Percentiles rank a stretch among this genome's conserved stretches.
phyloP scores from a whole-genome alignment of 2,113 vertebrate species.

The Paramisgurnus dabryanus region DNA sequence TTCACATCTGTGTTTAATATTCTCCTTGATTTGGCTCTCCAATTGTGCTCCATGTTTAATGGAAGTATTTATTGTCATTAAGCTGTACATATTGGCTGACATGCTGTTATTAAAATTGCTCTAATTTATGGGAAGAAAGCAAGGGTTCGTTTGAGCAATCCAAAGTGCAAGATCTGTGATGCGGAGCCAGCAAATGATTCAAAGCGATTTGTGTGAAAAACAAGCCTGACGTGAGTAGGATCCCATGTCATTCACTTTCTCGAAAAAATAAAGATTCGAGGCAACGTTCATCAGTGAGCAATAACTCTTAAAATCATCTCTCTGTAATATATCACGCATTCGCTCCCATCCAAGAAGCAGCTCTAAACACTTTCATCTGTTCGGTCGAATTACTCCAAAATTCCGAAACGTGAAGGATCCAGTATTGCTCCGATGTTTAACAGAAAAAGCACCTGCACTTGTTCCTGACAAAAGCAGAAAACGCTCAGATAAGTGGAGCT shows the following conservation, averaged over 20 bases:
- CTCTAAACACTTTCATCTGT: slow-evolving; percentile 21
- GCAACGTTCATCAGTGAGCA: slow-evolving; percentile 22
- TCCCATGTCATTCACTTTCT: slow-evolving; percentile 32
- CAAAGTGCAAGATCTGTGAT: slow-evolving; percentile 32
- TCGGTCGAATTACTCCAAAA: slow-evolving; percentile 16
- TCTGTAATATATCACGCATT: slow-evolving; percentile 15
- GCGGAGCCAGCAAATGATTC: slow-evolving; percentile 31
- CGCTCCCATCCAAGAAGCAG: slow-evolving; percentile 1
- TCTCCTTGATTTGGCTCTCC: slow-evolving; percentile 35
- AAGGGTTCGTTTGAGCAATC: slow-evolving; percentile 15
- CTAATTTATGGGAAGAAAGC: slow-evolving; percentile 43
- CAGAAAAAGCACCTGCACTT: slow-evolving; percentile 20
- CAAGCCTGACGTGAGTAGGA: slow-evolving; percentile 6
- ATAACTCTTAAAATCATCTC: slow-evolving; percentile 33
- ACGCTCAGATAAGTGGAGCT: slow-evolving; percentile 43
- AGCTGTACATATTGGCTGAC: slow-evolving; percentile 27
- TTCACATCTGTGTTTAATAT: slow-evolving; percentile 44
- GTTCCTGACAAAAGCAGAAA: slow-evolving; percentile 25
- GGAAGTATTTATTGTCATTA: slow-evolving; percentile 48
- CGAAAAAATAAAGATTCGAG: slow-evolving; percentile 9
- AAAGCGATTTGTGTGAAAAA: slow-evolving; percentile 37
- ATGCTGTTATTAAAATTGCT: slow-evolving; percentile 35
- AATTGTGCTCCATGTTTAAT: slow-evolving; percentile 44
- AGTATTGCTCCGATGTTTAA: slow-evolving; percentile 22
- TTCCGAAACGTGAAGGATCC: slow-evolving; percentile 7